Base-by-base conservation (phyloP, 2,797 vertebrate genomes). In the Myripristis jacobus region DNA sequence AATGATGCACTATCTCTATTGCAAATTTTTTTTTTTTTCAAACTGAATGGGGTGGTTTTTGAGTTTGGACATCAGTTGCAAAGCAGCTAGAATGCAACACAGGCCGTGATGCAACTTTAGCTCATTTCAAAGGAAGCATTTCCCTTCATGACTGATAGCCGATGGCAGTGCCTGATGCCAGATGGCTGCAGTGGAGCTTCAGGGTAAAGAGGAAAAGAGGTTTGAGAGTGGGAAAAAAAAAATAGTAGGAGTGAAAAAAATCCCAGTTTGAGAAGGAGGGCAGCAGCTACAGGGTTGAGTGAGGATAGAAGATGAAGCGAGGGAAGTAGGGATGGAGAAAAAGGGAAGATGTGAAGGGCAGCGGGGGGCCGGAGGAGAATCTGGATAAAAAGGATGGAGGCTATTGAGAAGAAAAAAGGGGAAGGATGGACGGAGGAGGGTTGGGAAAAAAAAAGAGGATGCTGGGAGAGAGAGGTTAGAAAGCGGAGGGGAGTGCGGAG, bases 361-460 rank as follows among this genome's bases (percentile, higher is more conserved):
- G 51, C n/a, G n/a, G n/a, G n/a, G n/a, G n/a, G n/a, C n/a, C n/a
- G 44, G 48, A 47, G 36, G 65, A 50, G 65, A 57, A 63, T 63
- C 48, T 66, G 80, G 75, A 81, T 84, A n/a, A 55, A 75, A 76
- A 62, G 62, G 74, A 75, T 62, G 59, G 72, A 76, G 25, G 46
- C 60, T 55, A n/a, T 56, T 24, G 52, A 60, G 57, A 54, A 48
- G n/a, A 77, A 68, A 67, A 34, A 52, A 61, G 57, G 58, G 25
- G 59, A 63, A 61, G 54, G 68, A n/a, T 76, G 27, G 58, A 51
- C 66, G 70, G 53, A 36, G 53, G 27, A 18, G 4, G 53, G n/a
- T n/a, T n/a, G 16, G 53, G 6, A 77, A 65, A 80, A 70, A 41
- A 22, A 31, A 46, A 68, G 27, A 60, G 66, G 55, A 7, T 67